Conservation (phyloP, 2,888 invertebrate species). For the Catocala nupta region DNA sequence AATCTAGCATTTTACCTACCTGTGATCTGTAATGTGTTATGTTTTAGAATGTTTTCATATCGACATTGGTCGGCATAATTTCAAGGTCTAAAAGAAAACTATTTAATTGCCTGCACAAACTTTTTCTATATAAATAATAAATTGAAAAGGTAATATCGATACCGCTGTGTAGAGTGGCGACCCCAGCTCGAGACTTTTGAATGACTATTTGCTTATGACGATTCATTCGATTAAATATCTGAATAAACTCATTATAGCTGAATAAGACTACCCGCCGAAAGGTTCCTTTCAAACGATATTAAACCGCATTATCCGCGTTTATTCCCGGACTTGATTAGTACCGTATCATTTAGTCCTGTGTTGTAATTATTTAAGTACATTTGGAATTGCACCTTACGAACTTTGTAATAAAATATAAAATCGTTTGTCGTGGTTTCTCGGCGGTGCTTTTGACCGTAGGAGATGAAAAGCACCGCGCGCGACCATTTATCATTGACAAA, state of each 20-base stretch:
- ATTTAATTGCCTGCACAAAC: not conserved
- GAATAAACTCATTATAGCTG: conserved; percentile 86
- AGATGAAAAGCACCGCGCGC: conserved; percentile 85
- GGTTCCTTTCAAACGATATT: conserved; percentile 84
- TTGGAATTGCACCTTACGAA: conserved; percentile 55
- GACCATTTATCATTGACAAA: conserved; percentile 87
- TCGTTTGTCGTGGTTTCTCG: conserved; percentile 45
- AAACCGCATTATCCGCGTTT: conserved; percentile 85
- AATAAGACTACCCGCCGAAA: conserved; percentile 85
- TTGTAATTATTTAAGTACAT: conserved; percentile 78
- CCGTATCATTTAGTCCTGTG: conserved; percentile 86
- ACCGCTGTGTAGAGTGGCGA: conserved; percentile 41
- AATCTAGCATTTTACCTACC: too few relatives aligned
- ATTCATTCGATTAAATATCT: conserved; percentile 85
- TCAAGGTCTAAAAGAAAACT: not conserved
- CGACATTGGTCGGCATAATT: not conserved
- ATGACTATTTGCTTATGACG: conserved; percentile 82
- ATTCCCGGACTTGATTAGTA: conserved; percentile 85
- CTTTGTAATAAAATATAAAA: conserved; percentile 47
- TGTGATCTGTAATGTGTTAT: too few relatives aligned
- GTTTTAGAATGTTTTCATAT: not conserved
- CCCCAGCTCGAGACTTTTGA: conserved; percentile 54
- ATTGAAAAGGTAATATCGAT: conserved; percentile 46
- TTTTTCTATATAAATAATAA: conserved; percentile 14
- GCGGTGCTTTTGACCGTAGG: conserved; percentile 82